phyloP scores from a whole-genome alignment of 2,888 invertebrate species.

The Drosophila silvestris region DNA sequence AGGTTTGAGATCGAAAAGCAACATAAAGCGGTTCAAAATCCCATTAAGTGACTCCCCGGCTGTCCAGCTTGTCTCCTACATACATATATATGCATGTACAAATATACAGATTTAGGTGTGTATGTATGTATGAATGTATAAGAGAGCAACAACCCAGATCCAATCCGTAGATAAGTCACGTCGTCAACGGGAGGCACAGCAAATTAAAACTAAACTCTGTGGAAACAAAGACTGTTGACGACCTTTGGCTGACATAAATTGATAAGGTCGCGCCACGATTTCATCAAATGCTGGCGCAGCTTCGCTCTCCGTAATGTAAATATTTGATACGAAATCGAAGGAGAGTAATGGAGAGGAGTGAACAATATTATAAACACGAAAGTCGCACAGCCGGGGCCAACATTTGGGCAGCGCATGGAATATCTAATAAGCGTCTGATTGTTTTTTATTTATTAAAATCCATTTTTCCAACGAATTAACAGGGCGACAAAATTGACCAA shows the following conservation, averaged over 20 bases:
- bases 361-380: not conserved
- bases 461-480: conserved; percentile 47
- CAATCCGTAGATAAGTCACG: conserved; percentile 48
- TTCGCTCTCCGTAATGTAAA: conserved; percentile 15
- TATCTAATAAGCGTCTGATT: conserved; percentile 4
- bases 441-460: conserved; percentile 48
- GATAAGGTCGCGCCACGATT: conserved; percentile 63
- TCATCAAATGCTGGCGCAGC: conserved; percentile 29
- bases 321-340: conserved; percentile 7
- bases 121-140: not conserved
- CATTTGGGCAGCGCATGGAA: not conserved
- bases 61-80: not conserved
- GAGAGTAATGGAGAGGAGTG: not conserved
- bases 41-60: conserved; percentile 17
- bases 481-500: conserved; percentile 23
- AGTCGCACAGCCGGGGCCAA: not conserved
- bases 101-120: not conserved
- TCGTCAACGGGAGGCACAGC: conserved; percentile 26
- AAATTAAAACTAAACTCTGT: conserved; percentile 61
- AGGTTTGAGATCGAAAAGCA: not conserved
- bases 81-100: not conserved
- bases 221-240: conserved; percentile 40
- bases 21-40: conserved; percentile 29
- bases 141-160: conserved; percentile 20
- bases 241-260: conserved; percentile 70